Base-by-base conservation (phyloP, 2,888 invertebrate species). In the Agonopterix arenella region DNA sequence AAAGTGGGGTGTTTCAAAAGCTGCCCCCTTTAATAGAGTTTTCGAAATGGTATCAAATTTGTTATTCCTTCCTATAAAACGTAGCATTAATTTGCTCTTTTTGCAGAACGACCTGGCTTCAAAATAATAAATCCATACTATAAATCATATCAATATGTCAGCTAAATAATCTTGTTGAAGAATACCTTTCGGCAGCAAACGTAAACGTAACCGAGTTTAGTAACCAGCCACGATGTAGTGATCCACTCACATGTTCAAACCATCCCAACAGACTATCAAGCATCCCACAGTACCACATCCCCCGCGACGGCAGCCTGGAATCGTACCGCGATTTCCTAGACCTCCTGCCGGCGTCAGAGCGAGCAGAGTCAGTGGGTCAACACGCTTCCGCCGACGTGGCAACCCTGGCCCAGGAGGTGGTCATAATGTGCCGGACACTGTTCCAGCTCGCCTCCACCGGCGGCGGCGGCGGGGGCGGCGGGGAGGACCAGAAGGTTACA, bases 331-430 rank as follows among this genome's bases (percentile, higher is more conserved):
- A 96, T 77, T 95, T 94, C 76, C 92, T 97, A 57, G 92, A 93
- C 58, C 90, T 95, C 70, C 81, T 96, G 63, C 97, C 97, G 2
- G 92, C 84, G 46, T 84, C 92, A 49, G 97, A 97, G 76, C 93
- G 93, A 58, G 96, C 97, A 0, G 96, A 97, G 85, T 95, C 94
- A 0, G 95, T 97, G 64, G 97, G 97, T 0, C 97, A 97, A 70
- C 97, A 97, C 80, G 92, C 95, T 2, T 97, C 97, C 62, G 97
- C 97, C 0, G 97, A 97, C 73, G 96, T 97, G 57, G 93, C 95
- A 4, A 96, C 95, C 0, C 91, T 95, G 44, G 96, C 97, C 52
- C 59, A 93, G 69, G 96, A 97, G 68, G 93, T 95, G 0, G 79
- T 93, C 54, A 89, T 91, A 51, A 89, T 97, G 75, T 96, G 96